Conservation (phyloP, 2,113 vertebrate species). For the Peromyscus leucopus region DNA sequence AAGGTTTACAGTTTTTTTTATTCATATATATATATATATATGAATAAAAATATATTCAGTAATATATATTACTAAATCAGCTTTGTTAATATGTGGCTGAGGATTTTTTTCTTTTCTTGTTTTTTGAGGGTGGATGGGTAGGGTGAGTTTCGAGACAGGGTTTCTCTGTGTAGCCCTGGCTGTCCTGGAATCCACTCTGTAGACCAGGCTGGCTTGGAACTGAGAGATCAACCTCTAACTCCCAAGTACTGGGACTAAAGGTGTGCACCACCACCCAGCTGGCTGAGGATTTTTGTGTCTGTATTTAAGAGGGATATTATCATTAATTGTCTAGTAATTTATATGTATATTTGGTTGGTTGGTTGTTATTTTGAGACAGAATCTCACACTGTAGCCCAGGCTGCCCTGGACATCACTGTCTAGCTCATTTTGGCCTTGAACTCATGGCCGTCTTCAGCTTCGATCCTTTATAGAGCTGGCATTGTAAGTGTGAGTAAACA, state of each 20-base stretch:
- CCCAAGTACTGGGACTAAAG: neutral
- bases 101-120: too few relatives aligned
- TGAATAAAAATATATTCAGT: too few relatives aligned
- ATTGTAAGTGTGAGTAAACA: neutral
- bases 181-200: neutral
- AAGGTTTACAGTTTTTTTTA: neutral
- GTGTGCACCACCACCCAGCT: neutral
- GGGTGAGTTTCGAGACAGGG: too few relatives aligned
- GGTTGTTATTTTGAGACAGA: neutral
- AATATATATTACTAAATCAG: neutral
- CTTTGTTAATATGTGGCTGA: slow-evolving; percentile 15
- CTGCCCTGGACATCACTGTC: neutral
- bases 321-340: neutral
- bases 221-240: neutral
- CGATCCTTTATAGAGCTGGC: neutral
- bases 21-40: too few relatives aligned
- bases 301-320: neutral
- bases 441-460: too few relatives aligned
- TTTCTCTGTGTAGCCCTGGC: neutral
- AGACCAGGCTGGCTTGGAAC: neutral
- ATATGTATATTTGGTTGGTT: neutral
- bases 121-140: too few relatives aligned
- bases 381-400: neutral
- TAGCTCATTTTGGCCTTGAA: neutral
- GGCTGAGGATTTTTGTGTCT: neutral